These are phyloP conservation scores for Plebejus argus DNA, from an alignment of 2,888 invertebrate species.

Conservation along the genomic window DNA sequence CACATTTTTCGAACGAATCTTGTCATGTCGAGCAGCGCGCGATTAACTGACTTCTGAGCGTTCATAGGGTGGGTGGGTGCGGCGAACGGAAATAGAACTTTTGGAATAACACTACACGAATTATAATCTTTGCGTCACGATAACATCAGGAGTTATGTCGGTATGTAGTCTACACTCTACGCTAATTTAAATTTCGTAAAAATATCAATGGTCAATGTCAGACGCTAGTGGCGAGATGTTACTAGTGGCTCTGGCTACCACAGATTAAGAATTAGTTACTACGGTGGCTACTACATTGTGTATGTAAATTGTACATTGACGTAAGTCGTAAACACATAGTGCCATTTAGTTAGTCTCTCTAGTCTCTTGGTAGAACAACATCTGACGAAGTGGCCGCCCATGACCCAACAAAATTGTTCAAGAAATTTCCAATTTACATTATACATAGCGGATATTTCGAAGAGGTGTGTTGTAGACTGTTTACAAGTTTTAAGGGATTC, in stretches of 20 bases:
- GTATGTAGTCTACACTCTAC: slow-evolving; percentile 23
- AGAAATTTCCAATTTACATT: too few relatives aligned
- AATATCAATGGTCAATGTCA: slow-evolving; percentile 15
- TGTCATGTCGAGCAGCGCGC: slow-evolving; percentile 60
- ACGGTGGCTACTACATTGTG: not conserved
- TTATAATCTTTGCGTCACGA: slow-evolving; percentile 76
- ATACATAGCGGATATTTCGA: too few relatives aligned
- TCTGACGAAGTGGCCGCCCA: not conserved
- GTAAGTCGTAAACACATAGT: not conserved
- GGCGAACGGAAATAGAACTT: slow-evolving; percentile 77
- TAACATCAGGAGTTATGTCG: slow-evolving; percentile 62
- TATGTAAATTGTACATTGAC: not conserved
- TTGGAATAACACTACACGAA: slow-evolving; percentile 77
- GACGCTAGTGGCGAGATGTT: not conserved
- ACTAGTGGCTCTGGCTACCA: too few relatives aligned
- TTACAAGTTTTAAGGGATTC: too few relatives aligned
- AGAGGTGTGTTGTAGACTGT: too few relatives aligned
- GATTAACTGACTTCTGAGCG: slow-evolving; percentile 51
- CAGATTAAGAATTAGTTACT: too few relatives aligned
- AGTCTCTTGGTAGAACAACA: not conserved
- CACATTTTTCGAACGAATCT: slow-evolving; percentile 45
- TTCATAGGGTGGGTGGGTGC: slow-evolving; percentile 58
- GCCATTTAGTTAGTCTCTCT: not conserved
- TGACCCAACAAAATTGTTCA: too few relatives aligned
- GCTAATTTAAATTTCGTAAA: slow-evolving; percentile 24